phyloP scores from a whole-genome alignment of 1,140 invertebrate species.

The Atta texana region DNA sequence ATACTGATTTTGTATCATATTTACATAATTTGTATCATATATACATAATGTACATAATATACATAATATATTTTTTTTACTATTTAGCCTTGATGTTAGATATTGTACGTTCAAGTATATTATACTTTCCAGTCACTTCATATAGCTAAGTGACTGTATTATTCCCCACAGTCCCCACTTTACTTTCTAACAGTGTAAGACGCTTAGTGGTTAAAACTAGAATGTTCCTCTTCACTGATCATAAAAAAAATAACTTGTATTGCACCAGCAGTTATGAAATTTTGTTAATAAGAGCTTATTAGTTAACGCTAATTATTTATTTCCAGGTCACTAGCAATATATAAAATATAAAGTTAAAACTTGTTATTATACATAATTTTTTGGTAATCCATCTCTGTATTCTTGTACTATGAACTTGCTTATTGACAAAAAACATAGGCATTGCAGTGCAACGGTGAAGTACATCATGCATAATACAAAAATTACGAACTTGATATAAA shows the following conservation, averaged over 20 bases:
- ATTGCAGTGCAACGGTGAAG: neutral
- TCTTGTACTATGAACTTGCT: neutral
- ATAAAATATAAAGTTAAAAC: neutral
- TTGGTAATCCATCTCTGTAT: neutral
- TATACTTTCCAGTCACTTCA: slow-evolving; percentile 66
- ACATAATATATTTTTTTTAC: neutral
- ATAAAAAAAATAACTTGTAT: slow-evolving; percentile 27
- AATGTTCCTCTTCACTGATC: slow-evolving; percentile 56
- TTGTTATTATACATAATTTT: neutral
- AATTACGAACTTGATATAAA: neutral
- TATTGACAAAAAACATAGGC: neutral
- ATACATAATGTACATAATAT: neutral
- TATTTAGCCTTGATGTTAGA: slow-evolving; percentile 40
- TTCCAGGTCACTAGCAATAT: neutral
- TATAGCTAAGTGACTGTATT: slow-evolving; percentile 63
- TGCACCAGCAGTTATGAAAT: slow-evolving; percentile 25
- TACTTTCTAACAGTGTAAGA: slow-evolving; percentile 68
- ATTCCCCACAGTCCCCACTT: slow-evolving; percentile 65
- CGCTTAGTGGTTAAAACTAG: slow-evolving; percentile 46
- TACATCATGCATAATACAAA: neutral
- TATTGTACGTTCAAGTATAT: slow-evolving; percentile 39
- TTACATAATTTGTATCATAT: neutral
- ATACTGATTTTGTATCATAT: neutral
- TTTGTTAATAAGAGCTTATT: slow-evolving; percentile 14
- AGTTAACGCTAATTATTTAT: slow-evolving; percentile 22